phyloP scores from a whole-genome alignment of 2,797 vertebrate genomes.

The Danionella dracula region DNA sequence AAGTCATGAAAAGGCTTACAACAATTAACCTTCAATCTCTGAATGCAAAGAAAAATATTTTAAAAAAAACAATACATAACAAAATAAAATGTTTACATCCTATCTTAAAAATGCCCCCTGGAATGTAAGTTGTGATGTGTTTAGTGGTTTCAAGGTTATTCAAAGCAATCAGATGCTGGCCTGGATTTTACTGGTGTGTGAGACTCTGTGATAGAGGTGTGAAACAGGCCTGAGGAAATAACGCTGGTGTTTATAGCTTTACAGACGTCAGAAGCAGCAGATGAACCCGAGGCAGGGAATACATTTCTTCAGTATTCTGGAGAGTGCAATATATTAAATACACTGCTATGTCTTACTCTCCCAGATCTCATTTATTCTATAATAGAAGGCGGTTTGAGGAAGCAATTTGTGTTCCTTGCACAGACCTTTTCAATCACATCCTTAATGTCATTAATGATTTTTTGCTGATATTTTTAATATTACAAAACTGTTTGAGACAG shows the following conservation, averaged over 20 bases:
- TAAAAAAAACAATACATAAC: not conserved
- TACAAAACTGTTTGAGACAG: too few species aligned
- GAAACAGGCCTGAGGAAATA: not conserved
- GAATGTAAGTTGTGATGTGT: not conserved
- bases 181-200: not conserved
- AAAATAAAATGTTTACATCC: too few species aligned
- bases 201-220: not conserved
- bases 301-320: not conserved
- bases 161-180: not conserved
- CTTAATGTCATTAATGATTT: too few species aligned
- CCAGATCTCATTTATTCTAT: not conserved
- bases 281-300: not conserved
- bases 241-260: slow-evolving; percentile 9
- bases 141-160: not conserved
- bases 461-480: too few species aligned
- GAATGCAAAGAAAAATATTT: not conserved
- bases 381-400: not conserved
- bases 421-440: not conserved
- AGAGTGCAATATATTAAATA: not conserved
- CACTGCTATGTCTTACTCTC: not conserved
- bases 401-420: not conserved
- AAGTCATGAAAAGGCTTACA: too few species aligned
- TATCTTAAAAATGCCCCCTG: not conserved
- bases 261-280: not conserved
- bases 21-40: too few species aligned